A percentile compares a stretch with the other conserved stretches of the same genome.
phyloP scores from a whole-genome alignment of 2,113 vertebrate genomes.

The Benitochromis conjunctus region DNA sequence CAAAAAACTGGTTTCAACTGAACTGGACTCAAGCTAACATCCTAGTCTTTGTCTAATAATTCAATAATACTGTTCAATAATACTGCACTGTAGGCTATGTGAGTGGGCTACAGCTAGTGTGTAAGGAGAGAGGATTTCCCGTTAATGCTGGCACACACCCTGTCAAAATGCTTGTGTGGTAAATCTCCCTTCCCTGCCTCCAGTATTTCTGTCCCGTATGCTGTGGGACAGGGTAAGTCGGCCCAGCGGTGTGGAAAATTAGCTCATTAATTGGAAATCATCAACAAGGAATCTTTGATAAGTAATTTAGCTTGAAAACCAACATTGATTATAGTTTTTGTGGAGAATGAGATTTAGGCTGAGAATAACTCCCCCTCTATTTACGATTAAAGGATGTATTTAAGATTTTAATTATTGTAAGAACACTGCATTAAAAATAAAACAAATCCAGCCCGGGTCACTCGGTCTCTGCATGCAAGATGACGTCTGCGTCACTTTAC shows the following conservation, averaged over 20 bases:
- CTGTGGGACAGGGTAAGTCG: slow-evolving; percentile 41
- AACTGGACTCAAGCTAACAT: background rate
- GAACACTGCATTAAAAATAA: background rate
- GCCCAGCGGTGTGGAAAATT: slow-evolving; percentile 69
- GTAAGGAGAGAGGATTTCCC: background rate
- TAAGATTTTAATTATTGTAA: background rate
- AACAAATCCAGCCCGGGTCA: background rate
- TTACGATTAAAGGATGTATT: background rate
- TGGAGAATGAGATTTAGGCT: slow-evolving; percentile 25
- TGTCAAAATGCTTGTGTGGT: slow-evolving; percentile 57
- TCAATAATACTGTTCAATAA: background rate
- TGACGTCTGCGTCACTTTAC: background rate
- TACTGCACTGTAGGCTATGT: background rate
- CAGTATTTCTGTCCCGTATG: slow-evolving; percentile 59
- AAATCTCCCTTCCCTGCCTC: slow-evolving; percentile 48
- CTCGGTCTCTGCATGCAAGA: background rate
- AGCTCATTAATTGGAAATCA: slow-evolving; percentile 72
- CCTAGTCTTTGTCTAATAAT: background rate
- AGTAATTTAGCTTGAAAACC: slow-evolving; percentile 51
- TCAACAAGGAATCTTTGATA: slow-evolving; percentile 67
- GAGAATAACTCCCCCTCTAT: slow-evolving; percentile 15
- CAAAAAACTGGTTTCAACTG: background rate
- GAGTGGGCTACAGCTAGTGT: background rate
- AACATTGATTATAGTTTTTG: slow-evolving; percentile 1
- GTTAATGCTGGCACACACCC: background rate